phyloP scores from a whole-genome alignment of 2,888 invertebrate genomes.

The Lagria hirta region DNA sequence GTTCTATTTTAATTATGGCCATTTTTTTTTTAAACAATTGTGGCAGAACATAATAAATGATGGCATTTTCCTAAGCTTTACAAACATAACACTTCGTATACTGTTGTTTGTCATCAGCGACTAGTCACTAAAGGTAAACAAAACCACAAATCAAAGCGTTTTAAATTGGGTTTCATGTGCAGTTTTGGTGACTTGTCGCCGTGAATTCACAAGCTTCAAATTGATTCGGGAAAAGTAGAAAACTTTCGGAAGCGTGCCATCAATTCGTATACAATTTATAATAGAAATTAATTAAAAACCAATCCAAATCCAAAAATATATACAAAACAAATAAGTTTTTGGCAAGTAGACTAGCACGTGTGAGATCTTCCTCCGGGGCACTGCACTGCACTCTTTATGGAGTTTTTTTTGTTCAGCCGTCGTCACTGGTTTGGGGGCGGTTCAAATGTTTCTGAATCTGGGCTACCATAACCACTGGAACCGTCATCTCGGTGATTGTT shows the following conservation, averaged over 20 bases:
- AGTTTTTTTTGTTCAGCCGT: slow-evolving; percentile 27
- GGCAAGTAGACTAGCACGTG: slow-evolving; percentile 33
- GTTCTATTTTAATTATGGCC: slow-evolving; percentile 8
- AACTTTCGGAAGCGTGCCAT: slow-evolving; percentile 5
- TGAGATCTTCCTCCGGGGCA: slow-evolving; percentile 31
- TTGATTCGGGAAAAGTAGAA: slow-evolving; percentile 1
- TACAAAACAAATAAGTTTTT: slow-evolving; percentile 21
- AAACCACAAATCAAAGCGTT: too few species aligned
- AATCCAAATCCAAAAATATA: slow-evolving; percentile 14
- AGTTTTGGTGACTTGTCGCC: too few species aligned
- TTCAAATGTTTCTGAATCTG: slow-evolving; percentile 68
- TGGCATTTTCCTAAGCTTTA: slow-evolving; percentile 9
- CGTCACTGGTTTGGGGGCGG: slow-evolving; percentile 49
- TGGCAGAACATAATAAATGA: too few species aligned
- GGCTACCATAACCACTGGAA: slow-evolving; percentile 79
- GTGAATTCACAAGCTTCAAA: too few species aligned
- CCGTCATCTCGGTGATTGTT: slow-evolving; percentile 62
- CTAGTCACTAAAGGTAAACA: slow-evolving; percentile 3
- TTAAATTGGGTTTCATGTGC: too few species aligned
- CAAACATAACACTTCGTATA: slow-evolving; percentile 7
- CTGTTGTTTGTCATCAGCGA: not conserved
- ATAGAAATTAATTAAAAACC: slow-evolving; percentile 8
- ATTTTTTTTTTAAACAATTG: too few species aligned
- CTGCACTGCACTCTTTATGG: slow-evolving; percentile 25
- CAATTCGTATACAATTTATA: slow-evolving; percentile 17